phyloP scores from a whole-genome alignment of 2,797 vertebrate genomes.

The Danio choprae region DNA sequence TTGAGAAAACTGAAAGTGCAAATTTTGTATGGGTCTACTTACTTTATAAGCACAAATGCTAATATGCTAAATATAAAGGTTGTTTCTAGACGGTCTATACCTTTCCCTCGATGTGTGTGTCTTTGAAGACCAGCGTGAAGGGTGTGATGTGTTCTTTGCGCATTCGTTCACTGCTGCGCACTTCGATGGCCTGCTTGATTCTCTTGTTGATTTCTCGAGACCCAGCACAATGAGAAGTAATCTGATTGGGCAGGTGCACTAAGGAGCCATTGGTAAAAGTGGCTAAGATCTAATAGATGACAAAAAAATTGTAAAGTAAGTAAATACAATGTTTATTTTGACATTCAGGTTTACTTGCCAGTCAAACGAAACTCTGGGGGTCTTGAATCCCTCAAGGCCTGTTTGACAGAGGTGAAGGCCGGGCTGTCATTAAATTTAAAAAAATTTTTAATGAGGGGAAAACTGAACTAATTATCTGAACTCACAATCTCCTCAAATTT shows the following conservation, averaged over 20 bases:
- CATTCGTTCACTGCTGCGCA: constrained; percentile 71
- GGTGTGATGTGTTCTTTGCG: constrained; percentile 72
- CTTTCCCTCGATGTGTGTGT: constrained; percentile 70
- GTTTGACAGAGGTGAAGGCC: too few relatives aligned
- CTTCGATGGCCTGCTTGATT: constrained; percentile 69
- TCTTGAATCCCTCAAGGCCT: too few relatives aligned
- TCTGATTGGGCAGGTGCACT: constrained; percentile 64
- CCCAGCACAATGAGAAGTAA: constrained; percentile 45
- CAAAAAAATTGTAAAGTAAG: not conserved
- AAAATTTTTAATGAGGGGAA: too few relatives aligned
- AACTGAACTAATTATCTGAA: too few relatives aligned
- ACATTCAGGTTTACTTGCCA: too few relatives aligned
- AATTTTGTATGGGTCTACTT: not conserved
- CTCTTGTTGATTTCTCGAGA: constrained; percentile 69
- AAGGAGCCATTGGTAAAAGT: constrained; percentile 70
- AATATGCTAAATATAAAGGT: not conserved
- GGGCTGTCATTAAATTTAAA: too few relatives aligned
- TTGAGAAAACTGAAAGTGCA: constrained; percentile 75
- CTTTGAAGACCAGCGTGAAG: constrained; percentile 71
- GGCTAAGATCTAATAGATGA: constrained; percentile 65
- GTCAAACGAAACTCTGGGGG: too few relatives aligned
- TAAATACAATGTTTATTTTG: too few relatives aligned
- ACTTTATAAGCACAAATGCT: not conserved
- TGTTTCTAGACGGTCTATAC: constrained; percentile 44
- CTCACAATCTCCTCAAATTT: too few relatives aligned